A percentile compares a stretch with the other conserved stretches of the same genome.
These are phyloP conservation scores for Astropecten irregularis DNA, from an alignment of 53 echinoderm and acorn worm species.

Conservation along the genomic window DNA sequence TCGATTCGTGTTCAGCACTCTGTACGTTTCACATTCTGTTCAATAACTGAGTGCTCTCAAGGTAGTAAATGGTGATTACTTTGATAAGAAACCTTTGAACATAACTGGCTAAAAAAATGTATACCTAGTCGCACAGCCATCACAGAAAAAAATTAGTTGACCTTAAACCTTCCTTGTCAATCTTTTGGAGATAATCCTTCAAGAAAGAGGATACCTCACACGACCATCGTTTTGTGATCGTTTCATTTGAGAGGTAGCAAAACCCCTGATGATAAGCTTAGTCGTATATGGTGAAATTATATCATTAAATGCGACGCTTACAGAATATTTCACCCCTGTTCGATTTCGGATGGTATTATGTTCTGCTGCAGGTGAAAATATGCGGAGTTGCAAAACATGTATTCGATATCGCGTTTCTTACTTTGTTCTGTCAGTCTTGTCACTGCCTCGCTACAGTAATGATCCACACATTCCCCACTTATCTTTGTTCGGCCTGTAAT, in stretches of 20 bases:
- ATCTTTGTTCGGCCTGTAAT: constrained; percentile 64
- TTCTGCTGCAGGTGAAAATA: constrained; percentile 66
- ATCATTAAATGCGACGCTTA: constrained; percentile 49
- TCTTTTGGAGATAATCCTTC: too few relatives aligned
- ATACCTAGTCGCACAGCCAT: too few relatives aligned
- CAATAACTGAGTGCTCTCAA: too few relatives aligned
- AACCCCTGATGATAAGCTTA: constrained; percentile 6
- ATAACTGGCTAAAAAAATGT: too few relatives aligned
- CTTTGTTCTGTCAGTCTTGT: constrained; percentile 36
- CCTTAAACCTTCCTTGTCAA: too few relatives aligned
- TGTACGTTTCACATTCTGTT: too few relatives aligned
- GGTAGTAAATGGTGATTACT: too few relatives aligned
- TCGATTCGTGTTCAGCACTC: too few relatives aligned
- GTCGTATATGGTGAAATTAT: constrained; percentile 66
- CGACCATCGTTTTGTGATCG: neutral
- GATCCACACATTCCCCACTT: constrained; percentile 44
- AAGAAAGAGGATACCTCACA: too few relatives aligned
- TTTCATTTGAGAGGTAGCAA: constrained; percentile 55
- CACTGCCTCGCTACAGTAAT: constrained; percentile 33
- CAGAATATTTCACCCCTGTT: constrained; percentile 56
- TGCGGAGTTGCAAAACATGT: constrained; percentile 20
- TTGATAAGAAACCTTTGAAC: too few relatives aligned
- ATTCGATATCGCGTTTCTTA: neutral
- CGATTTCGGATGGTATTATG: constrained; percentile 59
- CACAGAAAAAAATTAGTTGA: too few relatives aligned